A percentile compares a stretch with the other conserved stretches of the same genome.
phyloP scores from a whole-genome alignment of 2,888 invertebrate species.

The Phengaris arion region DNA sequence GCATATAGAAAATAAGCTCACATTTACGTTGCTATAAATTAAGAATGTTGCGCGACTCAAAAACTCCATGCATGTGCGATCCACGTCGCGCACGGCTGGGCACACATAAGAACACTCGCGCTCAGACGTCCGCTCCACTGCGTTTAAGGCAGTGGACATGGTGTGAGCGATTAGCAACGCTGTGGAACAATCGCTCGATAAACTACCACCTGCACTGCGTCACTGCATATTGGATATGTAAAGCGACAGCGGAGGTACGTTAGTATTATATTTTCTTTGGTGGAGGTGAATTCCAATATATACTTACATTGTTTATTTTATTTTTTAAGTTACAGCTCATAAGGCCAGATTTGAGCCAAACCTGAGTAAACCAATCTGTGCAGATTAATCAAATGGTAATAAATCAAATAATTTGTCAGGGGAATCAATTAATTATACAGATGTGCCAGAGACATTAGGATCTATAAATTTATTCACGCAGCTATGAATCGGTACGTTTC shows the following conservation, averaged over 20 bases:
- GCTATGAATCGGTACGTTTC: no score
- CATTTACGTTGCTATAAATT: conserved; percentile 14
- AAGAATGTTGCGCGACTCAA: conserved; percentile 13
- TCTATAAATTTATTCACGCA: no score
- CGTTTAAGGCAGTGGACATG: neutral
- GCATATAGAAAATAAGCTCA: conserved; percentile 15
- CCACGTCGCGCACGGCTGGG: conserved; percentile 9
- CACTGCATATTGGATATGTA: no score
- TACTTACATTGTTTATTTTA: no score
- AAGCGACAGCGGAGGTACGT: no score
- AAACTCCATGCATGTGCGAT: conserved; percentile 14
- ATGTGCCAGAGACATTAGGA: neutral
- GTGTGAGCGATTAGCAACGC: neutral
- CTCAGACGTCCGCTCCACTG: neutral
- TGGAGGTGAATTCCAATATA: no score
- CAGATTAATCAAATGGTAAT: neutral
- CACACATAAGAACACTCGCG: conserved; percentile 15
- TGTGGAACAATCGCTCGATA: no score
- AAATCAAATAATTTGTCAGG: neutral
- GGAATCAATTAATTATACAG: neutral
- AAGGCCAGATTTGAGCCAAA: no score
- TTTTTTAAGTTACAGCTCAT: no score
- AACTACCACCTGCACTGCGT: no score
- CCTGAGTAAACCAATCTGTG: neutral
- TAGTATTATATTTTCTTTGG: no score